A percentile compares a stretch with the other conserved stretches of the same genome.
Evolutionary conservation across 2,113 vertebrate genomes (phyloP).

Genomic region (Indicator maculatus): DNA sequence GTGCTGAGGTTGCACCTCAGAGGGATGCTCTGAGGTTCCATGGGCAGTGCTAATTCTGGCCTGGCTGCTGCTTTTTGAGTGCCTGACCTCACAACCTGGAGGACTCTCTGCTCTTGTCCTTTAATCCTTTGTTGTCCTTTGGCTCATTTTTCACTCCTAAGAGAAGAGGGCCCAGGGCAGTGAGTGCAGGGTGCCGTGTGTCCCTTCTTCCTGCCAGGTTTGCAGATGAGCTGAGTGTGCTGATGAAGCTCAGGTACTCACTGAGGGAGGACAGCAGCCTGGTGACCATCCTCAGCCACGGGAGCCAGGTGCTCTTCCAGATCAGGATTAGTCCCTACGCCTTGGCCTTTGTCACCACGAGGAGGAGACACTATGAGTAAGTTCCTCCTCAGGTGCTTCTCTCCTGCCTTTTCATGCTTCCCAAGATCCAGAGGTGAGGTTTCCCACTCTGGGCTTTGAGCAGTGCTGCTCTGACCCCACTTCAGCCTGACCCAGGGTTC

Average conservation of each 20-base stretch:
- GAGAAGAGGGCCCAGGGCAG: background rate
- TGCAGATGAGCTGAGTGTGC: conserved; percentile 84
- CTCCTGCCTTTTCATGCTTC: background rate
- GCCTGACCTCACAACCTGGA: background rate
- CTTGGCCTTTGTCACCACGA: conserved; percentile 81
- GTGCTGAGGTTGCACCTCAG: background rate
- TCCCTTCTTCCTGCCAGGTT: conserved; percentile 70
- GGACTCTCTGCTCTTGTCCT: background rate
- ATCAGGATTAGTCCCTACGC: conserved; percentile 76
- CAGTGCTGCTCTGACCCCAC: background rate
- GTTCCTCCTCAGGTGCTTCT: background rate
- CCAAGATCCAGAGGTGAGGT: background rate
- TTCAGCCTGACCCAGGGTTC: background rate
- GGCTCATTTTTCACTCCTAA: accelerated
- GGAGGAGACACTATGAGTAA: conserved; percentile 89
- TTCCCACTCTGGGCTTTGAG: background rate
- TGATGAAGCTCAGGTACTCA: conserved; percentile 79
- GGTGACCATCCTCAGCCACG: conserved; percentile 80
- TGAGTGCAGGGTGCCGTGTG: accelerated
- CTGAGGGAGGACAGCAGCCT: conserved; percentile 82
- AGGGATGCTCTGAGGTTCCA: background rate
- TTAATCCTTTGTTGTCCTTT: background rate
- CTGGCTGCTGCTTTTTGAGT: background rate
- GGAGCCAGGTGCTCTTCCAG: conserved; percentile 81
- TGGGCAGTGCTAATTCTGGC: background rate